Conservation (phyloP, 30 jellyfish, hydroid and myxozoan genomes). For the Aurelia aurita region DNA sequence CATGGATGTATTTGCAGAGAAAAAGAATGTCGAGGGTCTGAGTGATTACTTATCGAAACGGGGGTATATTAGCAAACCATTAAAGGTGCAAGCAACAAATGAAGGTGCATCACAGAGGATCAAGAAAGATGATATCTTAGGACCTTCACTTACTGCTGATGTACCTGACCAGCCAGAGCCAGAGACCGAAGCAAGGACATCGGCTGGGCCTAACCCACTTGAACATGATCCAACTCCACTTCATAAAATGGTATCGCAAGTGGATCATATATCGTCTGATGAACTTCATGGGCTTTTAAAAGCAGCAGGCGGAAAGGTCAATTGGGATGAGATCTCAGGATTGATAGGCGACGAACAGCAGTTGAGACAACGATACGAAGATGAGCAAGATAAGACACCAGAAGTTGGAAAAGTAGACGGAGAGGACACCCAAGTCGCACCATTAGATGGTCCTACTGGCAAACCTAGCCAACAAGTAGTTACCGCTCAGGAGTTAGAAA, state of each 20-base stretch:
- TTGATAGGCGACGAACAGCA: constrained; percentile 56
- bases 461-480: constrained; percentile 21
- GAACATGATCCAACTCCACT: constrained; percentile 59
- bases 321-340: constrained; percentile 60
- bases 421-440: constrained; percentile 33
- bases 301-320: constrained; percentile 29
- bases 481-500: constrained; percentile 20
- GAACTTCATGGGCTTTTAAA: constrained; percentile 29
- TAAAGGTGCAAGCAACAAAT: constrained; percentile 8
- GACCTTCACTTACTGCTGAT: constrained; percentile 34
- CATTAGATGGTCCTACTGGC: constrained; percentile 11
- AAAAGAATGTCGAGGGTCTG: constrained; percentile 51
- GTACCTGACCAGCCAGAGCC: constrained; percentile 32
- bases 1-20: constrained; percentile 73
- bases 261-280: constrained; percentile 44
- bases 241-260: constrained; percentile 47
- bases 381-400: constrained; percentile 44
- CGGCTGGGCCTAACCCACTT: constrained; percentile 68
- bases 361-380: constrained; percentile 9
- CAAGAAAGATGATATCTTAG: constrained; percentile 39
- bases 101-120: constrained; percentile 45
- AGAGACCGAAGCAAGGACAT: constrained; percentile 43
- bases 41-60: constrained; percentile 56
- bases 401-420: constrained; percentile 54
- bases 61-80: constrained; percentile 18